Conservation (phyloP, 2,797 vertebrate species). For the Sebastes minor region DNA sequence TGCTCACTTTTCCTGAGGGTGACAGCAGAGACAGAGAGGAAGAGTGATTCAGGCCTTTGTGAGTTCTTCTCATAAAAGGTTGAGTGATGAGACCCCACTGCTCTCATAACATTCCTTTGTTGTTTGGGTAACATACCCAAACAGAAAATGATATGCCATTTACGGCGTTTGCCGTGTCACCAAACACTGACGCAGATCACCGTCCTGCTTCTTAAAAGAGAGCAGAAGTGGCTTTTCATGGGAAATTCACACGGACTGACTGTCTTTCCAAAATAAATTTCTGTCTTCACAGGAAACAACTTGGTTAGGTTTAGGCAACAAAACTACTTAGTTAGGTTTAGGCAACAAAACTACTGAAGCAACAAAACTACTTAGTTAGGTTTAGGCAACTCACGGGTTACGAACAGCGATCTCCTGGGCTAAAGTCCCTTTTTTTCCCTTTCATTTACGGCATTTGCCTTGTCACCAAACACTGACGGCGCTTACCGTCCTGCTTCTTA, state of each 20-base stretch:
- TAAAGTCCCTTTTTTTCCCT: too few species aligned
- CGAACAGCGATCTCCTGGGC: too few species aligned
- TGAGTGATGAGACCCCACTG: conserved; percentile 78
- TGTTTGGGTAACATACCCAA: conserved; percentile 79
- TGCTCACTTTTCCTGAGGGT: conserved; percentile 76
- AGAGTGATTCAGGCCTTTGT: conserved; percentile 77
- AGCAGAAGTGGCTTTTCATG: conserved; percentile 42
- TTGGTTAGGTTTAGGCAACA: too few species aligned
- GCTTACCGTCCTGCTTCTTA: conserved; percentile 12
- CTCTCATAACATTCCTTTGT: conserved; percentile 81
- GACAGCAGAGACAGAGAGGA: conserved; percentile 74
- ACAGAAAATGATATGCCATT: conserved; percentile 76
- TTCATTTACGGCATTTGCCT: neutral
- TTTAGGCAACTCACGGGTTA: too few species aligned
- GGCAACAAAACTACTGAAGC: too few species aligned
- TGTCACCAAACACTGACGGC: conserved; percentile 69
- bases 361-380: too few species aligned
- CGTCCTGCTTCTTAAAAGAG: neutral
- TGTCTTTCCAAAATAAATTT: neutral
- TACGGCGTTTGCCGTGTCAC: conserved; percentile 61
- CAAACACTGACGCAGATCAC: conserved; percentile 60
- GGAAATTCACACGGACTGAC: conserved; percentile 53
- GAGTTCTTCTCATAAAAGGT: conserved; percentile 76
- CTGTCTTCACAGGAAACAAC: too few species aligned
- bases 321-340: too few species aligned